Evolutionary conservation across 2,888 invertebrate genomes (phyloP), one percentile per base, ranked within the genome.

Genomic region (Alentia gelatinosa): DNA sequence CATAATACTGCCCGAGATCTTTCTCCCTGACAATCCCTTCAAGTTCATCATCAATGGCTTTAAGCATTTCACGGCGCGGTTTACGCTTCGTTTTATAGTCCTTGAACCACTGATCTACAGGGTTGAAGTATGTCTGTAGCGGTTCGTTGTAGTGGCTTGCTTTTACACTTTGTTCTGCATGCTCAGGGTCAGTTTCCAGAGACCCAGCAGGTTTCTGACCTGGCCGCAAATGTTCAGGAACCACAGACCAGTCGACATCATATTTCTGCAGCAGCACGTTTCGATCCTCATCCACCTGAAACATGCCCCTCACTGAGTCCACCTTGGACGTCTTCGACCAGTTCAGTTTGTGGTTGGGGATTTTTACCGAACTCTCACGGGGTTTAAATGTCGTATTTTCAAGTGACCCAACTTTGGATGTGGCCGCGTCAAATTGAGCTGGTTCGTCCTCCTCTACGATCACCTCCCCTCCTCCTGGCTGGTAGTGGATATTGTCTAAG

Each of bases 301-400:
- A 86, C 86, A 47, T 86, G 1, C 86, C 50, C 30, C 86, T 42
- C 9, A 86, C 26, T 33, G 86, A 86, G 3, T 86, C 86, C 0
- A 86, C 86, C 30, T 86, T 86, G 5, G 86, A 86, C 47, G 42
- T 86, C 26, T 42, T 30, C 19, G 7, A 26, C 86, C 86, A 86
- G 12, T 42, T n/a, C 1, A 98, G 96, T 96, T 98, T 98, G 95
- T 98, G 97, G 94, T 97, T 97, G 96, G 98, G 98, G 93, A 98
- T 98, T 96, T 98, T 98, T 33, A 98, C 97, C 94, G 98, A 97
- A n/a, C 95, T 95, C 37, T 95, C 95, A 39, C 98, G 98, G 0
- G 98, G 98, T 96, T 97, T 98, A 96, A 98, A 98, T 92, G 97
- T 97, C 40, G 98, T 97, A 96, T 98, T 98, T n/a, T 98, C 97